These are phyloP conservation scores for Atrichornis clamosus DNA, from an alignment of 2,113 vertebrate species.

Conservation along the genomic window DNA sequence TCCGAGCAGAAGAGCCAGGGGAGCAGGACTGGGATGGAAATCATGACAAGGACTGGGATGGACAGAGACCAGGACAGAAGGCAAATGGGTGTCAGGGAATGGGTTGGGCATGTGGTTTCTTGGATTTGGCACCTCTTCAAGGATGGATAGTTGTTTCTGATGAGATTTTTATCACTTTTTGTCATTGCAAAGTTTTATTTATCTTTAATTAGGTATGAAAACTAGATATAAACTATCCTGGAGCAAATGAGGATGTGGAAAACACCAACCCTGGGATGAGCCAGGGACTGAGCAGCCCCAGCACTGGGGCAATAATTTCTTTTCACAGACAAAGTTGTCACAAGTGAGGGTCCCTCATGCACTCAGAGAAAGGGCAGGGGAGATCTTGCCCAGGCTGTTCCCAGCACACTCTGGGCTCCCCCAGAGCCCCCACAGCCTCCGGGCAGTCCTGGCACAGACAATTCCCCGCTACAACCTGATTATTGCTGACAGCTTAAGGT, in stretches of 20 bases:
- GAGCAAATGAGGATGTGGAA: neutral
- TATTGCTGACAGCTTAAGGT: neutral
- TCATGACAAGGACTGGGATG: neutral
- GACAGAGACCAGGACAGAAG: neutral
- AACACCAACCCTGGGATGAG: neutral
- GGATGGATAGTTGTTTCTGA: constrained; percentile 37
- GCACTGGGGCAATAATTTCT: fast-evolving
- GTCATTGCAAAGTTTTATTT: constrained; percentile 39
- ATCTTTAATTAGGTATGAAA: constrained; percentile 45
- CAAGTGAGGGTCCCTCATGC: neutral
- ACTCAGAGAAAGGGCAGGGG: neutral
- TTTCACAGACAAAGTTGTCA: too few relatives aligned
- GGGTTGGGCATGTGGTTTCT: fast-evolving
- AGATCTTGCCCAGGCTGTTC: neutral
- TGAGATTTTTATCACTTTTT: constrained; percentile 40
- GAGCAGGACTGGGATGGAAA: neutral
- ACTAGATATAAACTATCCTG: constrained; percentile 7
- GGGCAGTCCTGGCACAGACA: fast-evolving
- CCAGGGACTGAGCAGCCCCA: neutral
- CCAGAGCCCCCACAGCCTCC: neutral
- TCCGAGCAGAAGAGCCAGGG: neutral
- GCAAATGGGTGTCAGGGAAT: too few relatives aligned
- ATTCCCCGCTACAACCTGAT: neutral
- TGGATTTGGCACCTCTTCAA: neutral
- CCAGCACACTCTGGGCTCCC: neutral